Evolutionary conservation across 2,888 invertebrate species (phyloP), one percentile per base, ranked within the genome.

Genomic region (Dinocampus coccinellae): DNA sequence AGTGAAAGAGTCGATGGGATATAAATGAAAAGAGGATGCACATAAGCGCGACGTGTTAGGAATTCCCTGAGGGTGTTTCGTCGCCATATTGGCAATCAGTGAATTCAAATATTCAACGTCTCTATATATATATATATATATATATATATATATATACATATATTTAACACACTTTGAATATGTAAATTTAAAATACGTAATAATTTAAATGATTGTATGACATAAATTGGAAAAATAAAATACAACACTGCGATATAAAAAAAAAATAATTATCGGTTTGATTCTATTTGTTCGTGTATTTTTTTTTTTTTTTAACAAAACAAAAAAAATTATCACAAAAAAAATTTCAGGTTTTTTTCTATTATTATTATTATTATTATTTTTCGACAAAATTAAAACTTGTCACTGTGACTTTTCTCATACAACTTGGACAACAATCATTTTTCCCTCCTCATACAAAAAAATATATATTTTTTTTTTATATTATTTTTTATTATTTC

Each of bases 81-180:
- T 71, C 76, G 77, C 79, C 81, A 83, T 84, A 85, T 85, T 85
- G 83, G 81, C 84, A 84, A 85, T 85, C 83, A 83, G 80, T 79
- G 80, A 80, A 81, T 78, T 81, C 81, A 78, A 80, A 80, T 81
- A 79, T 81, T 63, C 67, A 73, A 76, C 74, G 71, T 64, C 75
- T 55, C 66, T 72, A 42, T 72, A 58, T 61, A 72, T 70, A 57
- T 72, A 68, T n/a, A n/a, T n/a, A n/a, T n/a, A n/a, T n/a, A n/a
- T n/a, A 74, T 69, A 1, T 36, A 1, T 47, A 16, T 47, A 16
- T 47, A 47, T 16, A 47, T 16, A 47, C 7, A 42, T 42, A 0
- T 4, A 16, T 52, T 36, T 13, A n/a, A 39, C n/a, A 39, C 1
- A 39, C n/a, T 13, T 13, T 39, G 1, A 39, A 39, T 39, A 39